Conservation (phyloP, 2,888 invertebrate genomes). For the Amblyjoppa proteus region DNA sequence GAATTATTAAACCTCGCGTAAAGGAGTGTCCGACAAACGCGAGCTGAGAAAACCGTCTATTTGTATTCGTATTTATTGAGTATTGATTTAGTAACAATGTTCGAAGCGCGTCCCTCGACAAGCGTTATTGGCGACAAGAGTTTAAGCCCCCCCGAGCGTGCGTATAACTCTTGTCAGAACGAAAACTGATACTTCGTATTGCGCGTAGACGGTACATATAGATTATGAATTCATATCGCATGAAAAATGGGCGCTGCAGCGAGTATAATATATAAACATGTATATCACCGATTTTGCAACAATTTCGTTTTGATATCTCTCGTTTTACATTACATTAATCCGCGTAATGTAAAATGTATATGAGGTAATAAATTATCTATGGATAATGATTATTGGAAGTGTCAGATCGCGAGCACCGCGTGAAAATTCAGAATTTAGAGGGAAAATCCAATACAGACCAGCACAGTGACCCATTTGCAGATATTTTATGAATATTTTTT, state of each 20-base stretch:
- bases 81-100: conserved; percentile 61
- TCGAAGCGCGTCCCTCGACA: conserved; percentile 39
- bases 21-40: conserved; percentile 57
- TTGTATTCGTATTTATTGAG: conserved; percentile 64
- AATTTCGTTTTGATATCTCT: conserved; percentile 13
- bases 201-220: conserved; percentile 74
- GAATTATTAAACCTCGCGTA: background rate
- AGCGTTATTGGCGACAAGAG: conserved; percentile 42
- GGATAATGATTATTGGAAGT: background rate
- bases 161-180: conserved; percentile 51
- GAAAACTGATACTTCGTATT: conserved; percentile 60
- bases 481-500: background rate
- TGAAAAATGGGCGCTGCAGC: conserved; percentile 83
- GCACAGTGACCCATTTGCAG: background rate
- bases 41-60: conserved; percentile 62
- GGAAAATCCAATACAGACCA: conserved; percentile 36
- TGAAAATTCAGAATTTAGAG: background rate
- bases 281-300: conserved; percentile 30
- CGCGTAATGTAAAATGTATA: background rate
- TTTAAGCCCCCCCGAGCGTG: conserved; percentile 44
- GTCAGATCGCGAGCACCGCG: background rate
- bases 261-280: conserved; percentile 72
- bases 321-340: conserved; percentile 12
- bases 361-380: background rate
- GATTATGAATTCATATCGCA: conserved; percentile 82